Evolutionary conservation across 2,797 vertebrate species (phyloP), one percentile per base, ranked within the genome.

Genomic region (Sebastes iracundus): DNA sequence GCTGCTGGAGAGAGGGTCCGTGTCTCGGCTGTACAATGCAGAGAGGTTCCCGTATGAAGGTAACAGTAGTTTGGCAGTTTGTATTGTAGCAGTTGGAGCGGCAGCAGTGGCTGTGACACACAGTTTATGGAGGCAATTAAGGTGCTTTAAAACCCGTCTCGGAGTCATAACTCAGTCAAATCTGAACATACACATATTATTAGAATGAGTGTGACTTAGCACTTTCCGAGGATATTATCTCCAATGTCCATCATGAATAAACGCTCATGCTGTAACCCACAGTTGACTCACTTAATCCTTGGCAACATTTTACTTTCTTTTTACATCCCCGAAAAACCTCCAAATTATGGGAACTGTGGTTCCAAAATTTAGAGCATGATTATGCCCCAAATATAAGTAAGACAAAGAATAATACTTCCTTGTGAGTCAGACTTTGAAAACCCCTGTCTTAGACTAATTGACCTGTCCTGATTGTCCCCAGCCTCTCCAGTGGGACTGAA

Each of bases 401-500:
- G 3, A 55, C 3, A 46, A 33, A 7, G 5, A 42, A 10, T 18
- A 42, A 35, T 14, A 16, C 59, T 58, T 25, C 55, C 55, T 14
- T 7, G 25, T 27, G 25, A 8, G 5, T 38, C 55, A 22, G 11
- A 5, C 55, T 52, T 53, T 14, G 27, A n/a, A 25, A 53, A 14
- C 12, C 8, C 7, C 18, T 59, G n/a, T 18, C 74, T 65, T 5
- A 28, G 13, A 46, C 63, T 77, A 25, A 78, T 60, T 73, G 22
- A 27, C 6, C 3, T 59, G 7, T 80, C 60, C 53, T 64, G 10
- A 30, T n/a, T 69, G 49, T 77, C 49, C 8, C 1, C 77, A 95
- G 94, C 94, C 85, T 95, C 94, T 86, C 94, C 93, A 42, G 87
- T 93, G 90, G 95, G 95, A 84, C 89, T 94, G 79, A 95, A 95